phyloP scores from a whole-genome alignment of 2,888 invertebrate genomes.

The Drosophila colorata region DNA sequence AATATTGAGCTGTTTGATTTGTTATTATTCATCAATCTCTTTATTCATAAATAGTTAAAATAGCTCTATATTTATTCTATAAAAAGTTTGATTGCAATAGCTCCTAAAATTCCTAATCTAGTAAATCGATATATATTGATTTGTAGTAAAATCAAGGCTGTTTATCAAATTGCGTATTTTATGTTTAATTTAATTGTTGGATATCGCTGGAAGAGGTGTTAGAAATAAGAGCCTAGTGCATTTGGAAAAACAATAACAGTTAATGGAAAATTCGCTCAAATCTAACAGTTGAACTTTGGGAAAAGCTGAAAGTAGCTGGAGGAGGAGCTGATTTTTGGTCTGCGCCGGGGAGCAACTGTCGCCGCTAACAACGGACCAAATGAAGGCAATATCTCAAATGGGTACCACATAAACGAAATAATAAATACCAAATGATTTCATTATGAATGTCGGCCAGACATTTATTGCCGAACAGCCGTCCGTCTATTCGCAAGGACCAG shows the following conservation, averaged over 20 bases:
- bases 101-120: too few relatives aligned
- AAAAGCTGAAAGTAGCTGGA: not conserved
- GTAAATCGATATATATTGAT: not conserved
- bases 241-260: not conserved
- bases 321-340: not conserved
- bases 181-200: too few relatives aligned
- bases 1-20: too few relatives aligned
- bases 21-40: too few relatives aligned
- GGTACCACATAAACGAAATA: constrained; percentile 74
- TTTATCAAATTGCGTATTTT: too few relatives aligned
- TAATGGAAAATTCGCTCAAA: not conserved
- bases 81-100: too few relatives aligned
- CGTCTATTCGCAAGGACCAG: constrained; percentile 16
- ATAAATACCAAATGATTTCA: constrained; percentile 78
- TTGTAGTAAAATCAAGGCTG: not conserved
- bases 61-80: too few relatives aligned
- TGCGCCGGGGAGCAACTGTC: constrained; percentile 38
- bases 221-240: too few relatives aligned
- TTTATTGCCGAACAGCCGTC: constrained; percentile 50
- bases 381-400: constrained; percentile 75
- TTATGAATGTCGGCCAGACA: constrained; percentile 69
- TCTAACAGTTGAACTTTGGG: not conserved
- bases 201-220: too few relatives aligned
- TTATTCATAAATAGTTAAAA: too few relatives aligned
- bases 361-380: constrained; percentile 54